phyloP scores from a whole-genome alignment of 2,113 vertebrate genomes.

The Acanthochromis polyacanthus region DNA sequence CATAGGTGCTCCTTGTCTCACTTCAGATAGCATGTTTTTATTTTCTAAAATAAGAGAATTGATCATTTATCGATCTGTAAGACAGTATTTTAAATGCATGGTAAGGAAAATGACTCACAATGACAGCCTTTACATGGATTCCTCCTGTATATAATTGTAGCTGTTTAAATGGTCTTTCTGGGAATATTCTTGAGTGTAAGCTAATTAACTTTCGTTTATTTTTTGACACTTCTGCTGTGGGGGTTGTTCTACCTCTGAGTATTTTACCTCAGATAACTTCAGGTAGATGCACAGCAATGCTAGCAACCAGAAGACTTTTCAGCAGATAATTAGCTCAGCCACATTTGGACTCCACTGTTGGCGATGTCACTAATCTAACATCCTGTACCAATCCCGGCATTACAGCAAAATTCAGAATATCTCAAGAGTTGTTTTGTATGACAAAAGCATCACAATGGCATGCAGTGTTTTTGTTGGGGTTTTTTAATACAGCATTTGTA shows the following conservation, averaged over 20 bases:
- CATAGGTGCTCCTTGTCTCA: not conserved
- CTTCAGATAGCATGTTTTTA: not conserved
- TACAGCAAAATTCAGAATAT: slow-evolving; percentile 15
- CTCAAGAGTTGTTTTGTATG: not conserved
- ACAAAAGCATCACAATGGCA: not conserved
- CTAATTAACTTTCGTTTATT: slow-evolving; percentile 33
- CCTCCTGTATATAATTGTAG: not conserved
- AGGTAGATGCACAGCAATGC: slow-evolving; percentile 8
- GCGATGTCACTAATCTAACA: slow-evolving; percentile 27
- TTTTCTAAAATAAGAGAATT: not conserved
- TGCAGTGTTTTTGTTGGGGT: no score
- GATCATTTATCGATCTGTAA: not conserved
- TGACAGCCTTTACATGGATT: not conserved
- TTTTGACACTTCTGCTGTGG: slow-evolving; percentile 12
- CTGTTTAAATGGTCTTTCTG: not conserved
- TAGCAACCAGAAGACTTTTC: slow-evolving; percentile 25
- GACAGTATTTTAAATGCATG: not conserved
- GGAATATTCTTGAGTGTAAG: slow-evolving; percentile 3
- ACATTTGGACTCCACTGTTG: slow-evolving; percentile 20
- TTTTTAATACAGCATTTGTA: not conserved
- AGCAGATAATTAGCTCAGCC: slow-evolving; percentile 47
- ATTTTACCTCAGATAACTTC: slow-evolving; percentile 22
- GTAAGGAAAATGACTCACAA: not conserved
- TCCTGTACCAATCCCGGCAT: not conserved
- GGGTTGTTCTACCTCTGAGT: slow-evolving; percentile 9